Evolutionary conservation across 1,140 invertebrate genomes (phyloP), one percentile per base, ranked within the genome.

Genomic region (Monomorium pharaonis): DNA sequence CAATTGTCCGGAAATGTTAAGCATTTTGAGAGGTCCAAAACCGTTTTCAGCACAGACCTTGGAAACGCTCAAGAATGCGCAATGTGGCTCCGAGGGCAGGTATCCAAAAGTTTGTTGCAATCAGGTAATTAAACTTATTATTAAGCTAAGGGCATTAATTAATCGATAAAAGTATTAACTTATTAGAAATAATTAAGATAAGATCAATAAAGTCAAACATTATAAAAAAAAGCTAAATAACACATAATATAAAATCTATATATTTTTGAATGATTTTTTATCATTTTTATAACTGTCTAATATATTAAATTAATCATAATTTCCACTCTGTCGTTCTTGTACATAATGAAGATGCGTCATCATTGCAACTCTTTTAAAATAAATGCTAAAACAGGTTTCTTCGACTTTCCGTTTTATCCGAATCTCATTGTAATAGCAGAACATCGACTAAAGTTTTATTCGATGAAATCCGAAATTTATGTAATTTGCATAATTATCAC

Each of bases 41-140:
- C 96, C 96, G 4, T 74, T 95, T 21, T 76, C 93, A 2, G 12
- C 85, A 6, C 72, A 89, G 1, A 81, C 84, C 58, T 51, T 93
- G 4, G 89, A 93, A 27, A 94, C 92, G 24, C 87, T 96, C 1
- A 86, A 89, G 30, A 67, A 91, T 3, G 94, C 95, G 1, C 92
- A 95, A 21, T 96, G 96, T 77, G 96, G 96, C 21, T 96, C 95
- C 86, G 94, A 95, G 0, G 95, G 94, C 1, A 91, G 51, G 0
- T 84, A 89, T 49, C 95, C 96, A 0, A 96, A 95, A 94, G 96
- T 96, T n/a, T 96, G 96, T 83, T 96, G 96, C 85, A 70, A 9
- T 5, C 27, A 74, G 63, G 91, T 92, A 89, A 90, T 58, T 42
- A 12, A 33, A 37, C 16, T 67, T 78, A 14, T 37, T 37, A 7